Conservation (phyloP, 2,113 vertebrate species). For the Oreochromis niloticus region DNA sequence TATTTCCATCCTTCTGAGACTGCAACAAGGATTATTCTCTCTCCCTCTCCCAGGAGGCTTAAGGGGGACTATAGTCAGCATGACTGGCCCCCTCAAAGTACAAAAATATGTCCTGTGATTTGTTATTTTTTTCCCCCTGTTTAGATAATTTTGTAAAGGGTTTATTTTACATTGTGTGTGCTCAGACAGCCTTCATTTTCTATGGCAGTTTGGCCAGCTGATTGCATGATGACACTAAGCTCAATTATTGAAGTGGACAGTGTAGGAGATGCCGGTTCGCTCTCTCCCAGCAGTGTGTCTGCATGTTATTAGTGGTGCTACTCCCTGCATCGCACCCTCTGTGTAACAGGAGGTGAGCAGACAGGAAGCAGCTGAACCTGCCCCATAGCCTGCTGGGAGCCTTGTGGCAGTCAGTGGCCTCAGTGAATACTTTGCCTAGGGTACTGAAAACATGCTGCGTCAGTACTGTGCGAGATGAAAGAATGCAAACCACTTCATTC, state of each 20-base stretch:
- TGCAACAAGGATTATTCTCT: conserved; percentile 54
- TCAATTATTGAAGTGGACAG: not conserved
- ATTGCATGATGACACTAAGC: not conserved
- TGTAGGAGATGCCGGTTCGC: not conserved
- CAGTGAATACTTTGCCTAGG: conserved; percentile 6
- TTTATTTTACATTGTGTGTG: not conserved
- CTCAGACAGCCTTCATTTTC: not conserved
- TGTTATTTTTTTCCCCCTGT: not conserved
- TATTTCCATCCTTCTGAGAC: conserved; percentile 58
- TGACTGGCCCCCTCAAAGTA: conserved; percentile 38
- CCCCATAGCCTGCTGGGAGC: conserved; percentile 47
- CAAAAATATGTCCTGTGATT: not conserved
- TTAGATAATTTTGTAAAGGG: not conserved
- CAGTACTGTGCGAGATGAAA: not conserved
- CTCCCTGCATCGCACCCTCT: conserved; percentile 30
- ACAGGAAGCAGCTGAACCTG: conserved; percentile 60
- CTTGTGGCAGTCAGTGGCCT: conserved; percentile 28
- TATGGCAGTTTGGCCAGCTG: not conserved
- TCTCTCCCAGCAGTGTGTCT: not conserved
- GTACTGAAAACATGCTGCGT: conserved; percentile 14
- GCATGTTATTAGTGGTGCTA: conserved; percentile 10
- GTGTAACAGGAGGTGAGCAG: conserved; percentile 62
- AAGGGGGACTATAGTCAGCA: conserved; percentile 44
- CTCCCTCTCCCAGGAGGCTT: conserved; percentile 59
- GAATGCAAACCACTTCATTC: not conserved